Evolutionary conservation across 2,888 invertebrate species (phyloP).

Genomic region (Tetheella fluctuosa): DNA sequence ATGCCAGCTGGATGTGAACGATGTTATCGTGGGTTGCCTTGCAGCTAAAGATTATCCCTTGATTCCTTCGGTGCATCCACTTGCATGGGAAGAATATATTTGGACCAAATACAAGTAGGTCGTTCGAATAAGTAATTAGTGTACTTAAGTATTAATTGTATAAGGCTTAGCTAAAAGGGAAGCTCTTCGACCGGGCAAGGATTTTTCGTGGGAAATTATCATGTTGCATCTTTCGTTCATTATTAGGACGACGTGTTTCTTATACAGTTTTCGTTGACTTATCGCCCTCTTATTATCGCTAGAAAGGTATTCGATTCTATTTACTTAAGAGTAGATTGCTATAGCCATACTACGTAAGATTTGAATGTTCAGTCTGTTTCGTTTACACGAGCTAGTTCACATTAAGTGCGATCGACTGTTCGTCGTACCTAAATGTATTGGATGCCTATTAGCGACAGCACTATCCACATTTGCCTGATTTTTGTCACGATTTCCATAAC

Average conservation of each 20-base stretch:
- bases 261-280: no score
- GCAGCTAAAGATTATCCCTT: constrained; percentile 79
- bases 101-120: constrained; percentile 79
- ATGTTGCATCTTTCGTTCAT: no score
- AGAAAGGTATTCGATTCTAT: no score
- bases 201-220: no score
- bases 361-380: constrained; percentile 5
- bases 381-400: background rate
- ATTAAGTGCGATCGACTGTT: constrained; percentile 1
- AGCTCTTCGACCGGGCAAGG: no score
- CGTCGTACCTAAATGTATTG: background rate
- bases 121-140: background rate
- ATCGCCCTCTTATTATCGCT: no score
- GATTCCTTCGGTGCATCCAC: constrained; percentile 80
- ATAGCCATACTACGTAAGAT: no score
- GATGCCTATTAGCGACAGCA: background rate
- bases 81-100: constrained; percentile 85
- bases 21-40: constrained; percentile 62
- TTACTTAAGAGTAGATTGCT: no score
- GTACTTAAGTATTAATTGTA: no score
- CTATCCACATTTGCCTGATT: background rate
- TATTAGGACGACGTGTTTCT: no score
- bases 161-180: no score
- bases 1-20: constrained; percentile 66
- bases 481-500: background rate